These are phyloP conservation scores for Cydia fagiglandana DNA, from an alignment of 1,140 invertebrate genomes.

Conservation along the genomic window DNA sequence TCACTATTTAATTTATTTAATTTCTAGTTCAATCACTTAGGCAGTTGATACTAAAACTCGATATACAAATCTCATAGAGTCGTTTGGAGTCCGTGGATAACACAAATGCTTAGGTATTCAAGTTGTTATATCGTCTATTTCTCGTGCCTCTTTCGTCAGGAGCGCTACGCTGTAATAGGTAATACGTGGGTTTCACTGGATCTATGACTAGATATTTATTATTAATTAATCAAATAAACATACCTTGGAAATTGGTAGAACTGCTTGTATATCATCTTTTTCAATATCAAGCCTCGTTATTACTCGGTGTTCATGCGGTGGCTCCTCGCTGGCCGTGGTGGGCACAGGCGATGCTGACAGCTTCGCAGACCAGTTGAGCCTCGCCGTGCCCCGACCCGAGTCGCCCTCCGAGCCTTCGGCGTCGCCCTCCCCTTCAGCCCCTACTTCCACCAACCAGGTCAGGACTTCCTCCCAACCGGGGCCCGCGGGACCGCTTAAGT, in stretches of 20 bases:
- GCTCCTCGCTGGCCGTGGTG: slow-evolving; percentile 68
- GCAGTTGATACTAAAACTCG: too few relatives aligned
- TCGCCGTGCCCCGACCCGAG: slow-evolving; percentile 65
- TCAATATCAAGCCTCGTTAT: slow-evolving; percentile 93
- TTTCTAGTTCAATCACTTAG: too few relatives aligned
- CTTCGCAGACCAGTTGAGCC: slow-evolving; percentile 69
- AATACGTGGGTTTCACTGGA: neutral
- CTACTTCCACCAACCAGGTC: slow-evolving; percentile 94
- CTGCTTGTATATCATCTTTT: slow-evolving; percentile 96
- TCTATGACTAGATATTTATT: neutral
- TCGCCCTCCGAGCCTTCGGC: slow-evolving; percentile 85
- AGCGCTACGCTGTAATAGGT: too few relatives aligned
- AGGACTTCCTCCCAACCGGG: slow-evolving; percentile 88
- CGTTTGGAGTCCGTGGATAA: too few relatives aligned
- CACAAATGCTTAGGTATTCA: too few relatives aligned
- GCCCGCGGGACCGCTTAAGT: slow-evolving; percentile 81
- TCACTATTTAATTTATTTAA: too few relatives aligned
- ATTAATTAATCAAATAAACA: slow-evolving; percentile 32
- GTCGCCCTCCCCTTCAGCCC: slow-evolving; percentile 87
- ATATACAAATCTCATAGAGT: too few relatives aligned
- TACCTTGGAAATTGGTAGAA: slow-evolving; percentile 96
- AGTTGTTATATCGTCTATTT: too few relatives aligned
- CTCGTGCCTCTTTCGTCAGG: too few relatives aligned
- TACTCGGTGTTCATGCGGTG: slow-evolving; percentile 81
- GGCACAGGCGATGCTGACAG: slow-evolving; percentile 58